These are phyloP conservation scores for Sceliomorpha sp. DNA, from an alignment of 2,888 invertebrate species.

Conservation along the genomic window DNA sequence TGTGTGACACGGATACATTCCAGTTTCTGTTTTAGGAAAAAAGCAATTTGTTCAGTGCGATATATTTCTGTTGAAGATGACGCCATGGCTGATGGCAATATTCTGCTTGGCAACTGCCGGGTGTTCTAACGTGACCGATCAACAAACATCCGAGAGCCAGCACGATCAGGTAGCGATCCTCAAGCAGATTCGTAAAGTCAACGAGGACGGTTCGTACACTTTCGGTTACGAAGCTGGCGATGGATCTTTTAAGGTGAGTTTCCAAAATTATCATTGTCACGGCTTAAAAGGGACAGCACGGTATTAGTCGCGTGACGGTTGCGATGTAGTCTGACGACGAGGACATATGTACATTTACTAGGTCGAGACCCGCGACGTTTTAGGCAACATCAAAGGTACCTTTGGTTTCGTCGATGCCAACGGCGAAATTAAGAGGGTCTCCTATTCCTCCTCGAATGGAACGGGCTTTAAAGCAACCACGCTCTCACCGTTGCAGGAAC, in stretches of 20 bases:
- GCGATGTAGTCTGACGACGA: constrained; percentile 35
- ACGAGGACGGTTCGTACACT: constrained; percentile 91
- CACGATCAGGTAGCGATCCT: constrained; percentile 88
- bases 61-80: constrained; percentile 72
- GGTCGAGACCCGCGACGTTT: constrained; percentile 89
- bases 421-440: constrained; percentile 89
- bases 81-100: constrained; percentile 78
- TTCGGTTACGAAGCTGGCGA: constrained; percentile 93
- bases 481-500: constrained; percentile 80
- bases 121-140: constrained; percentile 77
- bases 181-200: constrained; percentile 89
- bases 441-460: constrained; percentile 85
- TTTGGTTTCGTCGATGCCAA: constrained; percentile 90
- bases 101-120: constrained; percentile 76
- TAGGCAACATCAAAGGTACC: constrained; percentile 90
- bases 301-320: constrained; percentile 26
- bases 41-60: constrained; percentile 18
- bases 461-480: constrained; percentile 81
- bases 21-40: constrained; percentile 5
- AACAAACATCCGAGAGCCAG: constrained; percentile 83
- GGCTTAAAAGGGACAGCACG: neutral
- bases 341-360: constrained; percentile 62
- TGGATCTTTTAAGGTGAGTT: constrained; percentile 87
- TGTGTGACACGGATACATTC: constrained; percentile 1
- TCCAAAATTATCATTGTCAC: neutral